Evolutionary conservation across 2,113 vertebrate species (phyloP).

Genomic region (Clarias gariepinus): DNA sequence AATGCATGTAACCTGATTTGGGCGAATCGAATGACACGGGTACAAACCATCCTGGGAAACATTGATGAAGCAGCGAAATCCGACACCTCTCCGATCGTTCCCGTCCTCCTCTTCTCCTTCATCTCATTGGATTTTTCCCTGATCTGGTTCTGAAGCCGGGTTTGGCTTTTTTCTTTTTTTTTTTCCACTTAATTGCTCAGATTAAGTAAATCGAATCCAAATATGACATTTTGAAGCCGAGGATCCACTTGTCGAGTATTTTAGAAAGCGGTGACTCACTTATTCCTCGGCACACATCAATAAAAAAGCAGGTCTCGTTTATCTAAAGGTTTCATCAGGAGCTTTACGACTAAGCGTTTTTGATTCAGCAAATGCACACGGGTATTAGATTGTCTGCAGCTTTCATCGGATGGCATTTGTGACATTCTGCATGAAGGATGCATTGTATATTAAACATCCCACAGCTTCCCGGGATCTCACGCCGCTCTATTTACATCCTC

Average conservation of each 20-base stretch:
- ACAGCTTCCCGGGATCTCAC: not conserved
- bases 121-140: not conserved
- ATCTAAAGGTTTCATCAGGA: conserved; percentile 38
- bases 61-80: conserved; percentile 42
- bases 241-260: conserved; percentile 36
- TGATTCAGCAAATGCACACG: conserved; percentile 9
- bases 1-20: conserved; percentile 28
- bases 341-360: conserved; percentile 37
- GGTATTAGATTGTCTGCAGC: conserved; percentile 3
- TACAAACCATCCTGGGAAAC: conserved; percentile 8
- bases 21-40: conserved; percentile 13
- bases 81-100: conserved; percentile 16
- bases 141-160: not conserved
- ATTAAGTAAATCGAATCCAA: conserved; percentile 37
- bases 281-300: not conserved
- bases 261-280: conserved; percentile 25
- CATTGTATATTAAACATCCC: not conserved
- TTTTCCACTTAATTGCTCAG: conserved; percentile 28
- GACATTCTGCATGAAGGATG: not conserved
- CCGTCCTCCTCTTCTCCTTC: conserved; percentile 14
- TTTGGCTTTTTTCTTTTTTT: not conserved
- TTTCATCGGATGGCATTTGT: not conserved
- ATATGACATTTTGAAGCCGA: conserved; percentile 35
- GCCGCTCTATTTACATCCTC: not conserved
- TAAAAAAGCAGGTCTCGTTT: conserved; percentile 23